Base-by-base conservation (phyloP, 2,797 vertebrate species). In the Novumbra hubbsi region DNA sequence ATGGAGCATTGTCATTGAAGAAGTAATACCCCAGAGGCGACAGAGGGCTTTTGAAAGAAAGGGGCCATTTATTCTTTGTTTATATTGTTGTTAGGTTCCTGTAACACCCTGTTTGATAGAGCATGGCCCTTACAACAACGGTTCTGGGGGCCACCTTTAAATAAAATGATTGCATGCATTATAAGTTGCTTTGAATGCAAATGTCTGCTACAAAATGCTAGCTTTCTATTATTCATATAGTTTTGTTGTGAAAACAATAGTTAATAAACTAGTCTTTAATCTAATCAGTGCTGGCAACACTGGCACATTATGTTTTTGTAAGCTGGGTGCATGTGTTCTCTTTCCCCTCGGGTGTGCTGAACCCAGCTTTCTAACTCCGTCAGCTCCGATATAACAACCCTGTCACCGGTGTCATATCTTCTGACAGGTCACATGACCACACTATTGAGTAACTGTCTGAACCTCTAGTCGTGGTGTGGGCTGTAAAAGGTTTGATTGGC, bases 391-490 rank as follows among this genome's bases (percentile, higher is more conserved):
- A 21, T 19, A 19, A 34, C 27, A 5, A 49, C 45, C 48, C 69
- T 34, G 69, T 71, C 65, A 69, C 68, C 73, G 65, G 64, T 77
- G 81, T 75, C 73, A 68, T 77, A 71, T 74, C 71, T 62, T 73
- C 75, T 78, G 81, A 82, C 78, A 71, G 75, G 64, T 24, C 64
- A 32, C 75, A 78, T 77, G 71, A 78, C 65, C 68, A 63, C 70
- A 73, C 52, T 77, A 85, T 82, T 81, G 79, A 85, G 68, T 75
- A 83, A 81, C 77, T 82, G 76, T 74, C 81, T 72, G 72, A 27
- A 69, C 21, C 4, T 32, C 45, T 74, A 74, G 72, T 81, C 34
- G 60, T 75, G 73, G 60, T 66, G 65, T 15, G 52, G 65, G 52
- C 72, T 48, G 24, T 57, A 32, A 32, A 32, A 62, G 9, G 48